These are phyloP conservation scores for Coendou prehensilis DNA, from an alignment of 2,797 vertebrate genomes.

Conservation along the genomic window DNA sequence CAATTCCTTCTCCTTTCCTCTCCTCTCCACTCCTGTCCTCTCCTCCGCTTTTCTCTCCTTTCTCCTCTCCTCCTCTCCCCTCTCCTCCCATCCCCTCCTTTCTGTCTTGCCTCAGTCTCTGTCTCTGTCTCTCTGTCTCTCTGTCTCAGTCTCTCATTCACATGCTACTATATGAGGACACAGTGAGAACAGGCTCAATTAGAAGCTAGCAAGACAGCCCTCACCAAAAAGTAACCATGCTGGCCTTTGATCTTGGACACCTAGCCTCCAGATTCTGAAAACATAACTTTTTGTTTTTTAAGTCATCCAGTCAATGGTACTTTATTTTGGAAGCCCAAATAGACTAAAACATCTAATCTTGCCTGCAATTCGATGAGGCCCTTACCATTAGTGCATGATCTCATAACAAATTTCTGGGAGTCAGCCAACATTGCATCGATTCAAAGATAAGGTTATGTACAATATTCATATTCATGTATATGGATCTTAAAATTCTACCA, in stretches of 20 bases:
- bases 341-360: not conserved
- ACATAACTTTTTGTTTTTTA: not conserved
- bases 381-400: not conserved
- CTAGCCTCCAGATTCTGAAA: not conserved
- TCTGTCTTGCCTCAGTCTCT: not conserved
- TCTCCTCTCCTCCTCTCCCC: no score
- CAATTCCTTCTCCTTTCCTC: no score
- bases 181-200: not conserved
- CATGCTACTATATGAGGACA: not conserved
- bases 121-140: no score
- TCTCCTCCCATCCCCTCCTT: not conserved
- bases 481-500: not conserved
- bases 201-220: not conserved
- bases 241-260: not conserved
- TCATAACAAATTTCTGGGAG: not conserved
- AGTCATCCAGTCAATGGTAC: not conserved
- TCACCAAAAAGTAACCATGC: not conserved
- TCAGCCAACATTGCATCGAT: not conserved
- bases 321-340: not conserved
- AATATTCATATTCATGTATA: not conserved
- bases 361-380: not conserved
- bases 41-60: no score
- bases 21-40: not conserved
- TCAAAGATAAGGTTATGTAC: not conserved
- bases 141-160: not conserved